Evolutionary conservation across 2,113 vertebrate genomes (phyloP), one percentile per base, ranked within the genome.

Genomic region (Leucosticte australis): DNA sequence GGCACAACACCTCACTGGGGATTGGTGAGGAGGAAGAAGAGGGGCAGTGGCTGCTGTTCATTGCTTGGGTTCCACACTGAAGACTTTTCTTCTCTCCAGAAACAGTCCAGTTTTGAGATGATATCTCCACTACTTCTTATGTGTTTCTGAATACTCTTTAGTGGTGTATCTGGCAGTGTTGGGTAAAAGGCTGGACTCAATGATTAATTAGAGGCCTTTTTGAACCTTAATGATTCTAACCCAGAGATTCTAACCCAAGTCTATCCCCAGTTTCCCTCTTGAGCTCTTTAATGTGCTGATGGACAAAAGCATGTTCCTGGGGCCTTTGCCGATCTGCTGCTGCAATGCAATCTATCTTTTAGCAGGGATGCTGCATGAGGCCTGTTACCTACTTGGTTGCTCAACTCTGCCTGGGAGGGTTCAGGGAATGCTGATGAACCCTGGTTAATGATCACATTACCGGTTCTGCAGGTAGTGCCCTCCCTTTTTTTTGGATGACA

Each of bases 1-100:
- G 2, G 0, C 39, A 53, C 33, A 64, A 31, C 27, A 64, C 10
- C 22, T 42, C 3, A 0, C 41, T 28, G 13, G 15, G 21, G 17
- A 7, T 39, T 26, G 23, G 14, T 49, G 74, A 44, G 41, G 33
- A 53, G 14, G 50, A 75, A 50, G 69, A 60, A 70, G 71, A 89
- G n/a, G 22, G 74, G 20, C 28, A 31, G 64, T 7, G 14, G 35
- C 83, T 60, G 33, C 52, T 3, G 1, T 70, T 91, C 55, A 49
- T 19, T 74, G 22, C 31, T 70, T 23, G 9, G n/a, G 63, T 42
- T 91, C 60, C 35, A 57, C 42, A 67, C 26, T 13, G 44, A 91
- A 0, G 1, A 31, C 41, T 49, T 52, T 83, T 63, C 16, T 24
- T 14, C 5, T 30, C 22, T 21, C 26, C 17, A 27, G 18, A 57